Evolutionary conservation across 2,888 invertebrate species (phyloP), one percentile per base, ranked within the genome.

Genomic region (Leptodirus hochenwartii): DNA sequence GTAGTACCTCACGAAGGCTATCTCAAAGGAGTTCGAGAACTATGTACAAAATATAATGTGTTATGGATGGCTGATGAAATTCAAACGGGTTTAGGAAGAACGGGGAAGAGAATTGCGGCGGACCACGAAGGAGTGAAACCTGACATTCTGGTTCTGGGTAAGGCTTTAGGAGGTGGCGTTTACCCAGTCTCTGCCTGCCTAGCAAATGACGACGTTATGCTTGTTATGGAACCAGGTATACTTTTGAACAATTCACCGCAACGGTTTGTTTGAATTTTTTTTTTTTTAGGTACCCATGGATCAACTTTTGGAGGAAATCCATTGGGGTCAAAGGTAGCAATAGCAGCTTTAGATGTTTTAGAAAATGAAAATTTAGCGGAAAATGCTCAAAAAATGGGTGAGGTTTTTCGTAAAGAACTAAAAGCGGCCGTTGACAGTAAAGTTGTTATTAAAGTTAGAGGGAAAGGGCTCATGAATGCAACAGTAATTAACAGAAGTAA

Each of bases 231-330:
- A 43, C 76, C 75, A 39, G 78, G 82, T 48, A 66, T 65, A 39
- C 27, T 29, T 20, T 24, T 24, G 8, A 24, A 9, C 10, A 24
- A 9, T 9, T 9, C 11, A 24, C 5, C 10, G 5, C 5, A 24
- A 10, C 8, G 11, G 10, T 6, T 9, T 10, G 12, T 29, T 26
- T 22, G 5, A 25, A 30, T 30, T 25, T 31, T 30, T 32, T 27
- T 40, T 35, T 31, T 35, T 32, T 23, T 31, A 54, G 62, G 64
- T 16, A 61, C 62, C 3, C 84, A 87, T 47, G 82, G 84, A 11
- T 82, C 82, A 1, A 87, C 84, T 0, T 85, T 77, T 43, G 84
- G 84, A 5, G 84, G 84, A 2, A 85, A 81, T 53, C 80, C 84
- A 1, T 53, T 87, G 12, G 82, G 73, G 0, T 74, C 73, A 37